These are phyloP conservation scores for Felis catus DNA, from an alignment of 2,113 vertebrate genomes.

Conservation along the genomic window F.catus_Fca126_mat1.0 CM031421.1:92313501-92314000, in stretches of 20 bases:
- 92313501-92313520: background rate
- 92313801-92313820: background rate
- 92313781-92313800: background rate
- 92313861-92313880: background rate
- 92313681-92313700: background rate
- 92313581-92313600: background rate
- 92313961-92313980: background rate
- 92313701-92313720: background rate
- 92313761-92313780: background rate
- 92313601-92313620: background rate
- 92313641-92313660: background rate
- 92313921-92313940: background rate
- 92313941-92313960: background rate
- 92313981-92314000: too few species aligned
- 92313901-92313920: background rate
- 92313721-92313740: accelerated
- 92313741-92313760: background rate
- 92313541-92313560: background rate
- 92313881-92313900: background rate
- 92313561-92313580: background rate
- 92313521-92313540: background rate
- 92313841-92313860: background rate
- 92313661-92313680: accelerated
- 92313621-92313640: background rate
- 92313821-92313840: background rate